These are phyloP conservation scores for Macaria notata DNA, from an alignment of 2,888 invertebrate genomes.

Conservation along the genomic window DNA sequence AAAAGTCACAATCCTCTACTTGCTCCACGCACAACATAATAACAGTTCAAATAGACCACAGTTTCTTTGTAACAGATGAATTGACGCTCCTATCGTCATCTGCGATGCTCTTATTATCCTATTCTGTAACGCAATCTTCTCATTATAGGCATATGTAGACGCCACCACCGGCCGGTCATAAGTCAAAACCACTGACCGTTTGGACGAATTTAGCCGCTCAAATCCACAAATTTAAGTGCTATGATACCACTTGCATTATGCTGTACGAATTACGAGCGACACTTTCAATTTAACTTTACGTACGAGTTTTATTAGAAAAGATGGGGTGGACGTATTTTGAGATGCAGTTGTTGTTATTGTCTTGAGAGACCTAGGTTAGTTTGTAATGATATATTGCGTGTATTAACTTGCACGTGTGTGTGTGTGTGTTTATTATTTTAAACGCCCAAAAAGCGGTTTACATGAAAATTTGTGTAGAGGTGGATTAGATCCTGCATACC, in stretches of 20 bases:
- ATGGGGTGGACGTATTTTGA: not conserved
- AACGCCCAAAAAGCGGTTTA: too few relatives aligned
- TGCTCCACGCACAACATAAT: too few relatives aligned
- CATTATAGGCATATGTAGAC: conserved; percentile 23
- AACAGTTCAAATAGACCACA: too few relatives aligned
- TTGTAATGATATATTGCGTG: too few relatives aligned
- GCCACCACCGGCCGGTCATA: conserved; percentile 17
- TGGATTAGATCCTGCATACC: too few relatives aligned
- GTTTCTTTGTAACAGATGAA: too few relatives aligned
- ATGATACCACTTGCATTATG: not conserved
- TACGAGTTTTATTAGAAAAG: not conserved
- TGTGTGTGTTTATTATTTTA: too few relatives aligned
- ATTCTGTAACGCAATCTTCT: conserved; percentile 24
- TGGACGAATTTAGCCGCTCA: conserved; percentile 14
- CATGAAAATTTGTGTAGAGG: too few relatives aligned
- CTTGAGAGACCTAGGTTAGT: too few relatives aligned
- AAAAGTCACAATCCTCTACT: too few relatives aligned
- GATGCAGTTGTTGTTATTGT: too few relatives aligned
- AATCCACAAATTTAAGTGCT: not conserved
- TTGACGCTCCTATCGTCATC: conserved; percentile 8
- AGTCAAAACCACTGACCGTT: conserved; percentile 9
- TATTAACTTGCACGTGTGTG: too few relatives aligned
- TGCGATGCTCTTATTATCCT: conserved; percentile 20
- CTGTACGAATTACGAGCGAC: conserved; percentile 12
- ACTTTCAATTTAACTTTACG: conserved; percentile 10